These are phyloP conservation scores for Clarias gariepinus DNA, from an alignment of 2,113 vertebrate species.

Conservation along the genomic window DNA sequence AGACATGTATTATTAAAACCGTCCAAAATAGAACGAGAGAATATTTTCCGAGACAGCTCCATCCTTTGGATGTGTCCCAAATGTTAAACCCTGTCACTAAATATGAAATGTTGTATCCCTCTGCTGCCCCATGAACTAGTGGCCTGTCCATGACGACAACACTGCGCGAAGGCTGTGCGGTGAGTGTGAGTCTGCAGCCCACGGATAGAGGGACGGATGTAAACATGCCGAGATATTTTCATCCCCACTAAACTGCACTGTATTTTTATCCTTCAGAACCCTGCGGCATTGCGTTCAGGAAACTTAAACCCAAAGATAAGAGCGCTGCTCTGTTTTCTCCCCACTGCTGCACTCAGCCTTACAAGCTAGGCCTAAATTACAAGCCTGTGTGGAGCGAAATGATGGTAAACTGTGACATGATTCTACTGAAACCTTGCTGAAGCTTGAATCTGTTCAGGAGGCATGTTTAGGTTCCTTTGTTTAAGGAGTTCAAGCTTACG, in stretches of 20 bases:
- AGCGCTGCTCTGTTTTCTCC: neutral
- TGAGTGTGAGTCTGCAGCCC: neutral
- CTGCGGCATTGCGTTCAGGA: neutral
- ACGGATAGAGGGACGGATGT: neutral
- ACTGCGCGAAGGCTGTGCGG: neutral
- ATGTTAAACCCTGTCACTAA: neutral
- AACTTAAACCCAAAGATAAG: constrained; percentile 3
- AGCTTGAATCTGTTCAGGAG: neutral
- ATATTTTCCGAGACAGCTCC: neutral
- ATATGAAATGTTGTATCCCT: neutral
- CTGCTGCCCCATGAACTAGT: neutral
- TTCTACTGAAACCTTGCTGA: neutral
- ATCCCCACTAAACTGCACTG: neutral
- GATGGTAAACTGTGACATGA: neutral
- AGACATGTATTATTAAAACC: neutral
- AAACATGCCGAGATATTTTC: constrained; percentile 5
- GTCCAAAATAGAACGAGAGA: neutral
- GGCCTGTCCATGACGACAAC: neutral
- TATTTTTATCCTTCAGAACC: neutral
- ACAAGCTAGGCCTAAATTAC: neutral
- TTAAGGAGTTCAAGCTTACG: neutral
- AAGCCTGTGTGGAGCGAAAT: neutral
- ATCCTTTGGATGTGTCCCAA: neutral
- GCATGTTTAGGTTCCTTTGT: neutral
- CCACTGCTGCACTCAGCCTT: neutral